A percentile compares a stretch with the other conserved stretches of the same genome.
phyloP scores from a whole-genome alignment of 1,140 invertebrate genomes.

The Drosophila lacertosa region DNA sequence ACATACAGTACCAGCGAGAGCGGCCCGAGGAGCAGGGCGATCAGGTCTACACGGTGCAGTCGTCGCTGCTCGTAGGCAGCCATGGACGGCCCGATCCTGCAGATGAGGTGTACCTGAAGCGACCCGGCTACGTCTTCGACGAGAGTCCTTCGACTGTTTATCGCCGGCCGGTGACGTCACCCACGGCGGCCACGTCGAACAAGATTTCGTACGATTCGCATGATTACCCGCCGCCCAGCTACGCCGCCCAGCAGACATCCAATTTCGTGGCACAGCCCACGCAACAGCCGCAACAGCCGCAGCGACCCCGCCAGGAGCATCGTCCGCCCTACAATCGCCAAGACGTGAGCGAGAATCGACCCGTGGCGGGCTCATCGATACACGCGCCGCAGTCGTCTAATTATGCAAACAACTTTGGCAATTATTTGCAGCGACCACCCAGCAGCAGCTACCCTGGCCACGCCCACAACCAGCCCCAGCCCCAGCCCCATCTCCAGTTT shows the following conservation, averaged over 20 bases:
- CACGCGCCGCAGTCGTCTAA: constrained; percentile 60
- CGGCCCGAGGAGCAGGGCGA: constrained; percentile 39
- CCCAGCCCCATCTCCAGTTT: constrained; percentile 16
- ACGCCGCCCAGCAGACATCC: constrained; percentile 73
- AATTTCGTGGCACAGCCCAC: constrained; percentile 64
- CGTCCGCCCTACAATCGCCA: constrained; percentile 65
- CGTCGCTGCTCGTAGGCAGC: constrained; percentile 73
- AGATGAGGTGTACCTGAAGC: constrained; percentile 67
- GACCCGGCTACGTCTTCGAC: constrained; percentile 78
- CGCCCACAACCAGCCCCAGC: neutral
- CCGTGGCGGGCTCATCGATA: constrained; percentile 44
- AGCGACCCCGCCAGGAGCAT: constrained; percentile 6
- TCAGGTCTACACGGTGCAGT: constrained; percentile 76
- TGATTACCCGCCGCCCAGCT: constrained; percentile 81
- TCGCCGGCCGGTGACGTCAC: constrained; percentile 42
- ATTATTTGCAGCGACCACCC: constrained; percentile 78
- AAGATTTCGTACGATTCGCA: constrained; percentile 82
- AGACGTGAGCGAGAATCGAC: constrained; percentile 63
- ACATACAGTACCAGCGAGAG: constrained; percentile 59
- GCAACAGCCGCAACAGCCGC: constrained; percentile 28
- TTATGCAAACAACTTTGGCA: constrained; percentile 84
- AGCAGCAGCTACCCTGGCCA: constrained; percentile 31
- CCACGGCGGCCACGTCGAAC: constrained; percentile 41
- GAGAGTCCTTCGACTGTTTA: constrained; percentile 56
- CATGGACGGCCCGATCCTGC: constrained; percentile 38